Evolutionary conservation across 2,888 invertebrate genomes (phyloP).

Genomic region (Lysandra coridon): DNA sequence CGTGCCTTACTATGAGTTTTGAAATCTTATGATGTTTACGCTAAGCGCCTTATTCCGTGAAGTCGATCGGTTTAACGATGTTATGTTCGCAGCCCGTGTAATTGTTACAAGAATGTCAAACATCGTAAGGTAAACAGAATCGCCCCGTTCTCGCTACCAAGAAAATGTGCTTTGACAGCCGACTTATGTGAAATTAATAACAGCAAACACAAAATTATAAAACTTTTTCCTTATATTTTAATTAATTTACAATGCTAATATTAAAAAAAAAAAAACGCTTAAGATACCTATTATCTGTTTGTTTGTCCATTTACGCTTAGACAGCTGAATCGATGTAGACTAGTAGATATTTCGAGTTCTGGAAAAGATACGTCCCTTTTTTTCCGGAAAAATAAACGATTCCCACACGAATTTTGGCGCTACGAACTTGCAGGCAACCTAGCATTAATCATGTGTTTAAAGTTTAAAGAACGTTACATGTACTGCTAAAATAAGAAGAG

Average conservation of each 20-base stretch:
- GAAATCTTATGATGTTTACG: neutral
- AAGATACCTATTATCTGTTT: neutral
- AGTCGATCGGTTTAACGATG: conserved; percentile 52
- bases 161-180: conserved; percentile 33
- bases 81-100: conserved; percentile 73
- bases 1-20: neutral
- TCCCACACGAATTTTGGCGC: neutral
- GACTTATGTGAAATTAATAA: neutral
- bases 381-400: neutral
- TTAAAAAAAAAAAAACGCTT: neutral
- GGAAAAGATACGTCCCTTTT: neutral
- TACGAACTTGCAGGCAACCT: neutral
- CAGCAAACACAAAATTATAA: neutral
- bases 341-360: neutral
- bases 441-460: neutral
- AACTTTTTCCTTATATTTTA: neutral
- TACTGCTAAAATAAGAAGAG: neutral
- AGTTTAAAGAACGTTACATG: neutral
- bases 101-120: conserved; percentile 72
- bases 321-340: neutral
- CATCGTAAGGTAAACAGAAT: conserved; percentile 64
- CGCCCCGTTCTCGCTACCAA: conserved; percentile 35
- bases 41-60: conserved; percentile 50
- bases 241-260: too few species aligned
- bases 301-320: neutral